Evolutionary conservation across 1,140 invertebrate species (phyloP), one percentile per base, ranked within the genome.

Genomic region (Nephila pilipes): DNA sequence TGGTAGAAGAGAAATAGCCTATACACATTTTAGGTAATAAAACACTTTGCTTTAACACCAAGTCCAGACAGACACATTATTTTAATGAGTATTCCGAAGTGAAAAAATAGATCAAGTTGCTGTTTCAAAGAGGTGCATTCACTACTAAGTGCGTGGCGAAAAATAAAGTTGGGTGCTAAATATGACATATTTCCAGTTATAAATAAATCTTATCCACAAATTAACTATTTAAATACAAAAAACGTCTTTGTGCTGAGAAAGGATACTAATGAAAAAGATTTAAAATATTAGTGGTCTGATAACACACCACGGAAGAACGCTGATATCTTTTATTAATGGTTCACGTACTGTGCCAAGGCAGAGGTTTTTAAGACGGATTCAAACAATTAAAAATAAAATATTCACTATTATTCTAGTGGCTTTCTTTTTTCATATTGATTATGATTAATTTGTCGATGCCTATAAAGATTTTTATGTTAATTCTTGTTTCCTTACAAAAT

Each of bases 91-190:
- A 75, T 75, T 25, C 60, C 0, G 65, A 3, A 16, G 29, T 32
- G 29, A 65, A 65, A 25, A 65, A 32, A 75, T 32, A 32, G 65
- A 75, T 75, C 65, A 75, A 75, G 32, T 75, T 75, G 65, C 65
- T 32, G 2, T 75, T 75, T 75, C 25, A 75, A 75, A 75, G 65
- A 32, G 65, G 18, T 12, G 29, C 65, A 75, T 75, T 75, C 65
- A 75, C 29, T 32, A 25, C n/a, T 25, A 25, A 25, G 22, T 46
- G 38, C 6, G 12, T 29, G 65, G 65, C 18, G 18, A 29, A 75
- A 32, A 75, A 29, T 4, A 16, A 75, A 75, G 32, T 18, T 75
- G 32, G 29, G 69, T 29, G 69, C 25, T 75, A 75, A 36, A 75
- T 75, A 20, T 36, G 69, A 75, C 69, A 75, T 75, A 14, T 75